A percentile compares a stretch with the other conserved stretches of the same genome.
These are phyloP conservation scores for Tineola bisselliella DNA, from an alignment of 2,888 invertebrate species.

Conservation along the genomic window DNA sequence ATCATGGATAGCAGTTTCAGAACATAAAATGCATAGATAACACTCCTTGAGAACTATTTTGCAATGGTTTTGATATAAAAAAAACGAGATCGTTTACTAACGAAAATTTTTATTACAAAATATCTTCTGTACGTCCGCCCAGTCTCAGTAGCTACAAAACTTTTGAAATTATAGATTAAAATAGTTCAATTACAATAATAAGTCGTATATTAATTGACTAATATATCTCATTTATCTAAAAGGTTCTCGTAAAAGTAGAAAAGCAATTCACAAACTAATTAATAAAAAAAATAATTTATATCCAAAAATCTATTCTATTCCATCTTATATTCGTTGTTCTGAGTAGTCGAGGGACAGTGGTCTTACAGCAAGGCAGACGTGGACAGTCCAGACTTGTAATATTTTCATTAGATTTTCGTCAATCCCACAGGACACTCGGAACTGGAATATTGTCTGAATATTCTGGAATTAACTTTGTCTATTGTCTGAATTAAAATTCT, in stretches of 20 bases:
- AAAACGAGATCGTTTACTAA: constrained; percentile 17
- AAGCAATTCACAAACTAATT: too few species aligned
- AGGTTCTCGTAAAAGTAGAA: too few species aligned
- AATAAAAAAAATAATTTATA: too few species aligned
- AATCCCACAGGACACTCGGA: neutral
- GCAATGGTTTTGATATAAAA: too few species aligned
- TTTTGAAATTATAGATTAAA: too few species aligned
- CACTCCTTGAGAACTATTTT: neutral
- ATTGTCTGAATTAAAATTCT: neutral
- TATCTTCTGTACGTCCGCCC: too few species aligned
- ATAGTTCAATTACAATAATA: too few species aligned
- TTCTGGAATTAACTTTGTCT: neutral
- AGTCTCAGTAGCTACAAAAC: too few species aligned
- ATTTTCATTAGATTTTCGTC: constrained; percentile 34
- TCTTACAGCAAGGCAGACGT: constrained; percentile 19
- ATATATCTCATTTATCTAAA: too few species aligned
- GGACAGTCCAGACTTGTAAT: constrained; percentile 31
- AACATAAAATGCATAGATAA: neutral
- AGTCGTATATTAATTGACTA: too few species aligned
- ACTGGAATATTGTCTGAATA: constrained; percentile 1
- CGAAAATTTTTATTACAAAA: constrained; percentile 14
- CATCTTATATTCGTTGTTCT: constrained; percentile 20
- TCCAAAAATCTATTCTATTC: neutral
- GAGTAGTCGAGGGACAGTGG: constrained; percentile 30
- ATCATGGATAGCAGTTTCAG: constrained; percentile 1